Evolutionary conservation across 1,140 invertebrate genomes (phyloP).

Genomic region (Microplitis mediator): DNA sequence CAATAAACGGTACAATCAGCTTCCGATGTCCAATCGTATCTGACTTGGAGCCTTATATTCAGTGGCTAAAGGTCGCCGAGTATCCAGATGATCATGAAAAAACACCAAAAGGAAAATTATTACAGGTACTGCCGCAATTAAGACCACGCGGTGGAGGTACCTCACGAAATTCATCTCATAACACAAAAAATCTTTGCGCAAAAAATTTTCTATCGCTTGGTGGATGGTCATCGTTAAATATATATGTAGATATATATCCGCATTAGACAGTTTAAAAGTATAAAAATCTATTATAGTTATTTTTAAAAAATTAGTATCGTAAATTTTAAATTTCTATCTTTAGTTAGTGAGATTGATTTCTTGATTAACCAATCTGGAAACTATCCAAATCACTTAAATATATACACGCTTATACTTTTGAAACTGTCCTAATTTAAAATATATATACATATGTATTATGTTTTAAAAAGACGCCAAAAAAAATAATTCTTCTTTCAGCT

Average conservation of each 20-base stretch:
- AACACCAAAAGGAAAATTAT: constrained; percentile 62
- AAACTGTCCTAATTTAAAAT: too few species aligned
- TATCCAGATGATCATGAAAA: constrained; percentile 62
- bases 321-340: too few species aligned
- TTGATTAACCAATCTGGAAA: too few species aligned
- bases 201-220: too few species aligned
- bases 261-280: neutral
- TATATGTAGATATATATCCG: neutral
- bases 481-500: too few species aligned
- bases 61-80: constrained; percentile 71
- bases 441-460: too few species aligned
- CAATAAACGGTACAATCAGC: constrained; percentile 71
- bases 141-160: constrained; percentile 34
- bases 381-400: too few species aligned
- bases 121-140: constrained; percentile 60
- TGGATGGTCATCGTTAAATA: neutral
- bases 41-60: constrained; percentile 76
- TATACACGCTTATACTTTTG: too few species aligned
- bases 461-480: too few species aligned
- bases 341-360: too few species aligned
- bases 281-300: too few species aligned
- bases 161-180: neutral
- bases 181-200: neutral
- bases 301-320: too few species aligned
- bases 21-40: constrained; percentile 77